Evolutionary conservation across 2,113 vertebrate genomes (phyloP).

Genomic region (Mesembrinibis cayennensis): DNA sequence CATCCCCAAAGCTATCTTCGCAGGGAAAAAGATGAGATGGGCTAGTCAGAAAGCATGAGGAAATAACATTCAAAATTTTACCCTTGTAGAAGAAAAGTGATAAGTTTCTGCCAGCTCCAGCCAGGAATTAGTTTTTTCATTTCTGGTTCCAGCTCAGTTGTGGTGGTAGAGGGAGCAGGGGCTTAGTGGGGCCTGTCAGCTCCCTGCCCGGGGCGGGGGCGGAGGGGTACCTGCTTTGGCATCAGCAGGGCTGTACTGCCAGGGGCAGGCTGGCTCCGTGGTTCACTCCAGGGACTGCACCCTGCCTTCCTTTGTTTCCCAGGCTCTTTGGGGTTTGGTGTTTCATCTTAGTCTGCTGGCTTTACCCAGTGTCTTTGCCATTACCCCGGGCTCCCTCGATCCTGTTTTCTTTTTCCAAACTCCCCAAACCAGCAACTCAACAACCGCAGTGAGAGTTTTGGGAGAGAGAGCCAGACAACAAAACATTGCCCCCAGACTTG

Average conservation of each 20-base stretch:
- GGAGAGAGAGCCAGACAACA: not conserved
- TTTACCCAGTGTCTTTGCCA: not conserved
- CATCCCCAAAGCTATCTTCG: not conserved
- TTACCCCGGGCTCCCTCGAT: not conserved
- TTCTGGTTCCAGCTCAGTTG: not conserved
- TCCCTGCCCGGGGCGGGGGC: accelerated
- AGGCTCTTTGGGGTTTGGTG: not conserved
- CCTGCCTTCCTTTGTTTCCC: not conserved
- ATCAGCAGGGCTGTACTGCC: not conserved
- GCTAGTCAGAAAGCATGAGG: not conserved
- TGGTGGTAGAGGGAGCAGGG: not conserved
- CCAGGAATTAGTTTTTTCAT: not conserved
- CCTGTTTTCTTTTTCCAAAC: not conserved
- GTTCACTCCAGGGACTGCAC: not conserved
- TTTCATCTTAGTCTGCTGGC: not conserved
- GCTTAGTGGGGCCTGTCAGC: not conserved
- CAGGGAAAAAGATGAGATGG: not conserved
- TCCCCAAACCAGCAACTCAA: not conserved
- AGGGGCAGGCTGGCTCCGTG: accelerated
- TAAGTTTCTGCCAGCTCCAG: not conserved
- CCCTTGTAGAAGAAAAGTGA: not conserved
- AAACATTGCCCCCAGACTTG: not conserved
- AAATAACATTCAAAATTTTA: not conserved
- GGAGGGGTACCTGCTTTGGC: not conserved
- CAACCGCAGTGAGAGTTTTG: not conserved